Evolutionary conservation across 2,113 vertebrate species (phyloP).

Genomic region (Dryoscopus gambensis): DNA sequence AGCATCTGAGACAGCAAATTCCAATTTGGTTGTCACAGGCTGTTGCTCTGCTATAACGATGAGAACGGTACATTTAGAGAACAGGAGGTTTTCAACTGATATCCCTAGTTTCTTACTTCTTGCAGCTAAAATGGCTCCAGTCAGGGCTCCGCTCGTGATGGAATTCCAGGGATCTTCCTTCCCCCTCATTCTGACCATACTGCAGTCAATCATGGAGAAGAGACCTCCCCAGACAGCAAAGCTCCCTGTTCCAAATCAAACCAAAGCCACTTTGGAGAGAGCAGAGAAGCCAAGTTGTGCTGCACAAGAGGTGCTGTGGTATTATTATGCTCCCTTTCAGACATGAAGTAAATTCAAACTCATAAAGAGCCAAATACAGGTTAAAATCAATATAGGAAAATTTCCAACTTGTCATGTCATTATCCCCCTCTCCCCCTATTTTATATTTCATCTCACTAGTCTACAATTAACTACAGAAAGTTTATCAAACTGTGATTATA

Average conservation of each 20-base stretch:
- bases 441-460: not conserved
- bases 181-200: slow-evolving; percentile 89
- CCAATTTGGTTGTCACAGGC: not conserved
- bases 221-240: slow-evolving; percentile 97
- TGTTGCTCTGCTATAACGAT: not conserved
- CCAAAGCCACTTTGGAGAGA: not conserved
- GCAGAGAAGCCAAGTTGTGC: not conserved
- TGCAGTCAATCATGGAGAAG: slow-evolving; percentile 96
- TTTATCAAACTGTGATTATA: not conserved
- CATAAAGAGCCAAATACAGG: not conserved
- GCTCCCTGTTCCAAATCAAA: slow-evolving; percentile 77
- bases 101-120: slow-evolving; percentile 83
- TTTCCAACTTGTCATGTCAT: not conserved
- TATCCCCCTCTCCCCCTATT: not conserved
- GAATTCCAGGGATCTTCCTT: slow-evolving; percentile 99
- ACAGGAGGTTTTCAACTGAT: not conserved
- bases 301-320: not conserved
- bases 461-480: not conserved
- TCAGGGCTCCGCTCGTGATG: slow-evolving; percentile 94
- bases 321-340: not conserved
- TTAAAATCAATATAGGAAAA: not conserved
- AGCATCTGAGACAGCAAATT: not conserved
- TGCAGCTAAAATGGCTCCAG: slow-evolving; percentile 91
- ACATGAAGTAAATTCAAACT: not conserved
- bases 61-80: not conserved